Conservation (phyloP, 2,888 invertebrate genomes). For the Adineta ricciae region DNA sequence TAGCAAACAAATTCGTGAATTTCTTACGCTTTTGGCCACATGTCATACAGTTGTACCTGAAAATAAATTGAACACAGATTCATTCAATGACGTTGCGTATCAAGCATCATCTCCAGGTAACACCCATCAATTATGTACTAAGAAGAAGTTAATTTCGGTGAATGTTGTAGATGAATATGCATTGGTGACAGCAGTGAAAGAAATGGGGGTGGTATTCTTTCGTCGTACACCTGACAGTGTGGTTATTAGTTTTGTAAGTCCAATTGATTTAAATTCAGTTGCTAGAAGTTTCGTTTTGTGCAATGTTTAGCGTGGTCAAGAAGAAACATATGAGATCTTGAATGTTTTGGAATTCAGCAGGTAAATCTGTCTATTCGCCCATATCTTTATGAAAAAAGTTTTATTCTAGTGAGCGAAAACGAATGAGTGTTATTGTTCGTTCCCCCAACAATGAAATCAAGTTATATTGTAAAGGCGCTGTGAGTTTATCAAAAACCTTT, state of each 20-base stretch:
- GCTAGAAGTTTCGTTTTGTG: neutral
- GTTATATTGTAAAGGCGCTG: constrained; percentile 78
- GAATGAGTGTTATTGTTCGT: constrained; percentile 41
- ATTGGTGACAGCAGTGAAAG: constrained; percentile 77
- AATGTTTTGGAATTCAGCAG: constrained; percentile 84
- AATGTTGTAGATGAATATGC: constrained; percentile 72
- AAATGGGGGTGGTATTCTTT: constrained; percentile 77
- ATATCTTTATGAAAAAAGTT: neutral
- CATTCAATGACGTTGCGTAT: constrained; percentile 11
- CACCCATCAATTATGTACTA: too few species aligned
- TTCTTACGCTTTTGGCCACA: constrained; percentile 23
- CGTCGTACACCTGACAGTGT: constrained; percentile 77
- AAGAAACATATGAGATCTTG: constrained; percentile 65
- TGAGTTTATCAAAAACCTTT: neutral
- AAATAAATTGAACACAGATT: neutral
- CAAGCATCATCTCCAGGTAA: constrained; percentile 71
- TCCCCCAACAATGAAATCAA: constrained; percentile 52
- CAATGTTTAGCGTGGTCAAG: constrained; percentile 55
- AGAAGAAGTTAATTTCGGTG: too few species aligned
- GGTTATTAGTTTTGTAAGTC: constrained; percentile 58
- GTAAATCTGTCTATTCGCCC: constrained; percentile 37
- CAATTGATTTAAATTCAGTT: neutral
- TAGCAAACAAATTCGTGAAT: constrained; percentile 19
- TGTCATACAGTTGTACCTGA: constrained; percentile 75
- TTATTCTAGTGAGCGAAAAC: constrained; percentile 21